These are phyloP conservation scores for Synanthedon andrenaeformis DNA, from an alignment of 2,888 invertebrate genomes.

Conservation along the genomic window DNA sequence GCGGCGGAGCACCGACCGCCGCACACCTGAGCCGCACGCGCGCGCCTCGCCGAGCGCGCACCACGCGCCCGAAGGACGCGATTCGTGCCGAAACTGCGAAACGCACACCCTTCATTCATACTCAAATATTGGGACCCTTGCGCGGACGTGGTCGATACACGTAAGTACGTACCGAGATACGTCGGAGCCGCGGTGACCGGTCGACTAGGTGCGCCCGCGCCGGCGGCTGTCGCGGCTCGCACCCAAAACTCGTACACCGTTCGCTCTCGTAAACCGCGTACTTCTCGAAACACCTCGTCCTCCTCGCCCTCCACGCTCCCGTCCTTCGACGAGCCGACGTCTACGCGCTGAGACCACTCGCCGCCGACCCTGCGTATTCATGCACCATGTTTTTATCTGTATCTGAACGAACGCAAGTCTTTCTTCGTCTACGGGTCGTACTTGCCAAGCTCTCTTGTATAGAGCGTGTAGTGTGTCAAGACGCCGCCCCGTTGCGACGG, in stretches of 20 bases:
- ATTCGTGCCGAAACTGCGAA: conserved; percentile 79
- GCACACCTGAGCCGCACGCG: conserved; percentile 76
- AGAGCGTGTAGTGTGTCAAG: conserved; percentile 82
- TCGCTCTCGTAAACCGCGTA: conserved; percentile 75
- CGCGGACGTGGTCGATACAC: no score
- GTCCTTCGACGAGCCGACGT: background rate
- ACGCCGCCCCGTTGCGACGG: conserved; percentile 80
- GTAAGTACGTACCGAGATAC: background rate
- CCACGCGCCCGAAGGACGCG: conserved; percentile 78
- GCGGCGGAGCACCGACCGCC: conserved; percentile 73
- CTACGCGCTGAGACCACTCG: conserved; percentile 47
- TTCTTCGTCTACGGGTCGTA: conserved; percentile 19
- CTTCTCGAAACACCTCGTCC: conserved; percentile 69
- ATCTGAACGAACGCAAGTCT: no score
- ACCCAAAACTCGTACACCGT: conserved; percentile 87
- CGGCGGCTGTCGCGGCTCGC: conserved; percentile 78
- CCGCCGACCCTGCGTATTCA: conserved; percentile 28
- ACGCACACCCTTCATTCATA: background rate
- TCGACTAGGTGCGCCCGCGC: conserved; percentile 74
- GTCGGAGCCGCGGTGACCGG: conserved; percentile 68
- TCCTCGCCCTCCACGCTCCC: conserved; percentile 6
- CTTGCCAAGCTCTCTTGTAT: conserved; percentile 76
- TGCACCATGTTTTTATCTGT: background rate
- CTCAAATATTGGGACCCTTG: no score
- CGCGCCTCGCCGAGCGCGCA: conserved; percentile 73